Conservation (phyloP, 2,888 invertebrate species). For the Archaeoteleia sp. region DNA sequence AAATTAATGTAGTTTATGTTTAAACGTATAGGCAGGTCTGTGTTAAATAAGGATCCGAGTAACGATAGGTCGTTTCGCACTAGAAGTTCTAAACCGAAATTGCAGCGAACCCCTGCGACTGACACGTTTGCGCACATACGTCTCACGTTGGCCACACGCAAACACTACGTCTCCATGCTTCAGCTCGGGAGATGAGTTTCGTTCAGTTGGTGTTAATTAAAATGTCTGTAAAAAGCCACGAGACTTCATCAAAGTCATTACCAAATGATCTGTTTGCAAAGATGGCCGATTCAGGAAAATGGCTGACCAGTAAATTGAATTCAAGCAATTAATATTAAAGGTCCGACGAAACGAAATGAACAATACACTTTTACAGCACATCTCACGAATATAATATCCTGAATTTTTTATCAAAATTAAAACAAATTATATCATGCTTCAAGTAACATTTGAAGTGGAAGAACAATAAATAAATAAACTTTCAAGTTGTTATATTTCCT, state of each 20-base stretch:
- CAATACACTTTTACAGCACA: too few relatives aligned
- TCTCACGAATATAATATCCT: not conserved
- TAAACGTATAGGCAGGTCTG: not conserved
- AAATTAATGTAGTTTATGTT: not conserved
- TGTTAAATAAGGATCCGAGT: conserved; percentile 21
- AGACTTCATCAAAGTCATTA: conserved; percentile 44
- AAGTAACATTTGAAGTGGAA: too few relatives aligned
- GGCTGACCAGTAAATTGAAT: conserved; percentile 6
- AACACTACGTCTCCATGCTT: conserved; percentile 28
- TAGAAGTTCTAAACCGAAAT: conserved; percentile 40
- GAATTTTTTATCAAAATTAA: not conserved
- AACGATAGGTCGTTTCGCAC: conserved; percentile 33
- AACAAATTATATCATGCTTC: too few relatives aligned
- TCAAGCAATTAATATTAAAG: too few relatives aligned
- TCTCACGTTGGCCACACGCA: conserved; percentile 36
- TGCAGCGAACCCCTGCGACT: conserved; percentile 27
- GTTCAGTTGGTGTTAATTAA: conserved; percentile 50
- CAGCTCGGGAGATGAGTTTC: conserved; percentile 32
- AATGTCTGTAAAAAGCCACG: conserved; percentile 50
- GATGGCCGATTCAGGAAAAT: conserved; percentile 4
- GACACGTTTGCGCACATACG: conserved; percentile 38
- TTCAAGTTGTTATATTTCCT: too few relatives aligned
- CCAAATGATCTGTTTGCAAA: conserved; percentile 27
- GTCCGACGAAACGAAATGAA: not conserved
- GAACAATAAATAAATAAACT: too few relatives aligned